Base-by-base conservation (phyloP, 2,888 invertebrate genomes). In the Keiferia lycopersicella region DNA sequence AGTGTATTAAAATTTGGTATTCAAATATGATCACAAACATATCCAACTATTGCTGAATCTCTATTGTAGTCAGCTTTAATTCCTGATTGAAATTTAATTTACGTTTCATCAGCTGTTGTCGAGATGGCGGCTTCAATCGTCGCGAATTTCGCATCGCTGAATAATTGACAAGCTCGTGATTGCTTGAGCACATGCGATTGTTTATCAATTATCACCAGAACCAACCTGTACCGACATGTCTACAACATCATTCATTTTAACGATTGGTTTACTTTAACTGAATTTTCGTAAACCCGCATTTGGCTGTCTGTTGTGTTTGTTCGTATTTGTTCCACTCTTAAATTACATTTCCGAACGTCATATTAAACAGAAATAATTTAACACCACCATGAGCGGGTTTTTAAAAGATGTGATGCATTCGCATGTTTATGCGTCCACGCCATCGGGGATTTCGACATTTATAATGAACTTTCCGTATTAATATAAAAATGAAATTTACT, bases 351-450 rank as follows among this genome's bases (percentile, higher is more conserved):
- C 8, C 58, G 39, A 59, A 59, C n/a, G 22, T 22, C 41, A 60
- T 45, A 16, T 22, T 59, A 45, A 45, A 45, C 22, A n/a, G 16
- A 26, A 45, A 60, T 60, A 26, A 60, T 26, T 59, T 45, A 22
- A n/a, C 14, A 14, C n/a, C 1, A 41, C 20, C 12, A 45, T 22
- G 20, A 41, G 22, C 41, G 30, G 58, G 39, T 39, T n/a, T 38
- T 39, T 58, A 34, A 38, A 58, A 58, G 10, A 58, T 58, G 51
- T 1, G 45, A 56, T 58, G 58, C 34, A 8, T 30, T 30, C 16
- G 58, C 58, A 11, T 56, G 12, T 51, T 51, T 51, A 18, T 51
- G 4, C 22, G 51, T 51, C 8, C 51, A 20, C 22, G 10, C 6
- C 22, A 22, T 22, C 1, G 51, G 18, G 20, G 22, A 51, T 22